Conservation (phyloP, 2,113 vertebrate species). For the Labeo catla region DNA sequence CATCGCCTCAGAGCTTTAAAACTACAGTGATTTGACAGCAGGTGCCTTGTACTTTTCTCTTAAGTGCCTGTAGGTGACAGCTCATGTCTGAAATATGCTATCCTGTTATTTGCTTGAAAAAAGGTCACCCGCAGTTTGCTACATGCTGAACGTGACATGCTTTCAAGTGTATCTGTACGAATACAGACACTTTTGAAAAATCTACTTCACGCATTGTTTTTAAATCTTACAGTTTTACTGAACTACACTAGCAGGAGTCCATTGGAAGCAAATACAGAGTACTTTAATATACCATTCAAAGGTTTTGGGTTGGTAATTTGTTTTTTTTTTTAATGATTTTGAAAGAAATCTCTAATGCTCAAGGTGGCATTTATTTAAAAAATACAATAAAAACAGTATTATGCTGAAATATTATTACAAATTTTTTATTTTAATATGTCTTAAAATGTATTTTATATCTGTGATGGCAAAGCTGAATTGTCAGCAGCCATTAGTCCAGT, state of each 20-base stretch:
- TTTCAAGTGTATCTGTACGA: background rate
- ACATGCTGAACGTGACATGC: background rate
- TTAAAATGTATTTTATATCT: too few relatives aligned
- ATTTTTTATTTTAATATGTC: too few relatives aligned
- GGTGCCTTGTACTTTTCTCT: constrained; percentile 53
- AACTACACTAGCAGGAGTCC: background rate
- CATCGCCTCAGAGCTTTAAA: constrained; percentile 25
- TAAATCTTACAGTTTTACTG: background rate
- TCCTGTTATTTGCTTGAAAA: constrained; percentile 23
- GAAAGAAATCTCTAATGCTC: too few relatives aligned
- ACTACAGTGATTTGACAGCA: constrained; percentile 57
- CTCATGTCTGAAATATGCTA: constrained; percentile 30
- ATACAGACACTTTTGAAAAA: background rate
- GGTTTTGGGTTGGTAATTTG: background rate
- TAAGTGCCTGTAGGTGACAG: constrained; percentile 25
- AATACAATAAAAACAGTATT: too few relatives aligned
- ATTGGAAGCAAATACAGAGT: background rate
- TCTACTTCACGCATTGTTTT: background rate
- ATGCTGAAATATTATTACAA: too few relatives aligned
- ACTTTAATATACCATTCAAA: background rate
- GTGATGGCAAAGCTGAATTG: too few relatives aligned
- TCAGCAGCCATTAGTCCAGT: too few relatives aligned
- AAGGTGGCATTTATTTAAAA: too few relatives aligned
- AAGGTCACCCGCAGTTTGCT: background rate
- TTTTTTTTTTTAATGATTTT: too few relatives aligned